Conservation (phyloP, 2,797 vertebrate genomes). For the Sebastes jordani region DNA sequence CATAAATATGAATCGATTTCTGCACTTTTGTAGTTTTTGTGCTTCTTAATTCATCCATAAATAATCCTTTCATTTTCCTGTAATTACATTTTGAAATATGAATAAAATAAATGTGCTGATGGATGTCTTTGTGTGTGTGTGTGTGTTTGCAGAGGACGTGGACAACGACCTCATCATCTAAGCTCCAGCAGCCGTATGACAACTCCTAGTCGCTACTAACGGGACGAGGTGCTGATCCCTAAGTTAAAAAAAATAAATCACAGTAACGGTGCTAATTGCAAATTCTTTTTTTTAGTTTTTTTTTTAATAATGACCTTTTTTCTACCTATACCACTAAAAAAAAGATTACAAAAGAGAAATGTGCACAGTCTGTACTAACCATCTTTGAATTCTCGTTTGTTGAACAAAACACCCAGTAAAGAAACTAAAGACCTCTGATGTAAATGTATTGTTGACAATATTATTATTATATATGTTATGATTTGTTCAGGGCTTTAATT, state of each 20-base stretch:
- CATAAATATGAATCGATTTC: neutral
- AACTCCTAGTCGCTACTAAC: conserved; percentile 76
- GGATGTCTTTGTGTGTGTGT: conserved; percentile 2
- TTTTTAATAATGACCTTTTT: conserved; percentile 69
- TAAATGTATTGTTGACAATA: conserved; percentile 70
- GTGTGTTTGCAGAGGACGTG: conserved; percentile 92
- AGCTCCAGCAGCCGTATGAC: conserved; percentile 65
- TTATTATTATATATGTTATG: conserved; percentile 45
- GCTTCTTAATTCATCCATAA: no score
- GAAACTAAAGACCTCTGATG: conserved; percentile 69
- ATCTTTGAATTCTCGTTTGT: conserved; percentile 55
- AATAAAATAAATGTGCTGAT: neutral
- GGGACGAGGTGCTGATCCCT: conserved; percentile 92
- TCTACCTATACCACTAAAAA: conserved; percentile 86
- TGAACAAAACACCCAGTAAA: conserved; percentile 54
- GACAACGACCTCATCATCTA: conserved; percentile 96
- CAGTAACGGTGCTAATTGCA: conserved; percentile 93
- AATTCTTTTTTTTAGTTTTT: conserved; percentile 59
- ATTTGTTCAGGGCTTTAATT: conserved; percentile 71
- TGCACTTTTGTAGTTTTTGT: neutral
- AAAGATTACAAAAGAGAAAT: conserved; percentile 59
- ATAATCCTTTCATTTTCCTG: neutral
- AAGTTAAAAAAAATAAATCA: conserved; percentile 80
- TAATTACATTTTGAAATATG: neutral
- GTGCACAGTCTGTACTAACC: conserved; percentile 78